Evolutionary conservation across 2,113 vertebrate species (phyloP), one percentile per base, ranked within the genome.

Genomic region (Centropus unirufus): DNA sequence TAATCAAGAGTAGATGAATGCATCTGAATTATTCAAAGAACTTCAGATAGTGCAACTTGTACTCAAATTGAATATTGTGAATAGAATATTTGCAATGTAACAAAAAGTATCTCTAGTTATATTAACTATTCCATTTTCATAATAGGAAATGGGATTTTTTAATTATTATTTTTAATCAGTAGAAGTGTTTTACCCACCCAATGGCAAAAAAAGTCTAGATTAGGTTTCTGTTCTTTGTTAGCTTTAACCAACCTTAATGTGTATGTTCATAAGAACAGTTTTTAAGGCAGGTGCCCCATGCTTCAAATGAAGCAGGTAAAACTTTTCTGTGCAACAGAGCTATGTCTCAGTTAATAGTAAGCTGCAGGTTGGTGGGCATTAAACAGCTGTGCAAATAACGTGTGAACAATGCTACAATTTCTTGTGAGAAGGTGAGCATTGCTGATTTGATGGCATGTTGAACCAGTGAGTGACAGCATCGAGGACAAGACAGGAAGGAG

Each of bases 1-100:
- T 97, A 97, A 97, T 98, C 96, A 97, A 97, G 96, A 97, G 93
- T 96, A 97, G 97, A 97, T 97, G 92, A 98, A 97, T 96, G 87
- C 91, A 95, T 52, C 82, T 98, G 95, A 97, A 98, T 97, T 97
- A 98, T 97, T 97, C 95, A 97, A 78, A 77, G 74, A 89, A 68
- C 26, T 93, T 97, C 97, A 97, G 97, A 97, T 83, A 92, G 84
- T 92, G 95, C 95, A 97, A 97, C 97, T 98, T 97, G 95, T 97
- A 96, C 87, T 96, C 83, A 97, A 96, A 98, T 97, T 96, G 96
- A 97, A 97, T 97, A 97, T 97, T 95, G 96, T 95, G 93, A 96
- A 90, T 93, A 92, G 95, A 97, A 67, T 96, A 92, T 96, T 97
- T 1, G 32, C 94, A 90, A 69, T 54, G 29, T 63, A 96, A 97